Percentiles rank a stretch among this genome's conserved stretches.
phyloP scores from a whole-genome alignment of 2,113 vertebrate species.

The Sceloporus tristichus region DNA sequence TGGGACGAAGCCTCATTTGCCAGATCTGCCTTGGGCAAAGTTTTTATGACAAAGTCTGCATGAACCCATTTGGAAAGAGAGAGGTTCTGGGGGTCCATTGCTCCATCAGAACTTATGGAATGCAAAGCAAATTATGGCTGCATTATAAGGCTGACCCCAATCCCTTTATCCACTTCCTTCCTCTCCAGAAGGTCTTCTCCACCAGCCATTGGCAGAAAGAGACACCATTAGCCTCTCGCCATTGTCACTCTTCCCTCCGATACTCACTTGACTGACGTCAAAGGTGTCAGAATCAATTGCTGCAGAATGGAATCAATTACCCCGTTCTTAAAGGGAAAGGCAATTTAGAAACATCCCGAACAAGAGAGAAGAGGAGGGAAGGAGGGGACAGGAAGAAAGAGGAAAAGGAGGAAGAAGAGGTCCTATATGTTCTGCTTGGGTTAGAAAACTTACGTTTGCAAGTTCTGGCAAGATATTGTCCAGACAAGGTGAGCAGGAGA shows the following conservation, averaged over 20 bases:
- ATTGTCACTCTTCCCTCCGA: rapidly evolving
- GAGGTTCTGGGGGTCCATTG: slow-evolving; percentile 35
- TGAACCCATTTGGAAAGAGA: slow-evolving; percentile 60
- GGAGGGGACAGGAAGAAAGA: background rate
- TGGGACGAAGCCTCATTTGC: slow-evolving; percentile 60
- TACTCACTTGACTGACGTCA: background rate
- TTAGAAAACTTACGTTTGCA: too few species aligned
- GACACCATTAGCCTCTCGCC: slow-evolving; percentile 9
- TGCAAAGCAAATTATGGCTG: slow-evolving; percentile 43
- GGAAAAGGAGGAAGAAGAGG: too few species aligned
- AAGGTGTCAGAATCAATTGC: background rate
- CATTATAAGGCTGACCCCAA: background rate
- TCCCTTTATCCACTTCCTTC: too few species aligned
- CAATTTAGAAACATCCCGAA: background rate
- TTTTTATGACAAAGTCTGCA: slow-evolving; percentile 49
- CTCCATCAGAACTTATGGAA: background rate
- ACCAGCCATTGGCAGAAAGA: background rate
- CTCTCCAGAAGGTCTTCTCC: too few species aligned
- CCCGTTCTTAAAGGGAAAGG: background rate
- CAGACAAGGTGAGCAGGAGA: too few species aligned
- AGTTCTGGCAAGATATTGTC: too few species aligned
- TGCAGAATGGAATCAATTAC: background rate
- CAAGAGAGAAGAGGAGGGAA: background rate
- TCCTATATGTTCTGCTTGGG: too few species aligned
- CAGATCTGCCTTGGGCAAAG: slow-evolving; percentile 66